Evolutionary conservation across 2,797 vertebrate species (phyloP).

Genomic region (Cichlasoma orientale): DNA sequence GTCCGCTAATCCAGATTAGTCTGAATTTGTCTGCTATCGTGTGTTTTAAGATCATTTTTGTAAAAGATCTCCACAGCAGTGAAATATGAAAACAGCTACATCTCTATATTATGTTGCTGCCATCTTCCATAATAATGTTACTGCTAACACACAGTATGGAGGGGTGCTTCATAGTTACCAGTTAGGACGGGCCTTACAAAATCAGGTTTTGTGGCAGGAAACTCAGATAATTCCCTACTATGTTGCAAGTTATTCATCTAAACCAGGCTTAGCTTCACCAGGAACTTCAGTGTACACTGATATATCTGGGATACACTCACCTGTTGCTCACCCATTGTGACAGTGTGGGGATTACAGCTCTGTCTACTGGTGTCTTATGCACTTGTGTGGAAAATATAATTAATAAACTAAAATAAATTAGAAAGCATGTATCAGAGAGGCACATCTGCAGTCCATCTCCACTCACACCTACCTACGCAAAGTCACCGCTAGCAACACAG

Average conservation of each 20-base stretch:
- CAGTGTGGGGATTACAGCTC: not conserved
- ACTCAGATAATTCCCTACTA: not conserved
- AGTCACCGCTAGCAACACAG: not conserved
- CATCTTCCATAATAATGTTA: not conserved
- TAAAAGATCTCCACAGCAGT: not conserved
- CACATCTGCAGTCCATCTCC: not conserved
- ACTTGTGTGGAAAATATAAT: not conserved
- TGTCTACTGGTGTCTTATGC: not conserved
- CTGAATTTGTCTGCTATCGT: not conserved
- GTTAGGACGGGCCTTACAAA: not conserved
- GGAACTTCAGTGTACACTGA: not conserved
- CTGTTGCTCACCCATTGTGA: not conserved
- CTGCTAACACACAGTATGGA: not conserved
- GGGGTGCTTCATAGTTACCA: not conserved
- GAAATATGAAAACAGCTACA: constrained; percentile 5
- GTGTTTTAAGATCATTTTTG: constrained; percentile 16
- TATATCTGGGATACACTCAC: not conserved
- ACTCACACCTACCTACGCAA: not conserved
- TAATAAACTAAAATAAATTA: not conserved
- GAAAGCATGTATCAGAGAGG: not conserved
- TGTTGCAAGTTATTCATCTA: not conserved
- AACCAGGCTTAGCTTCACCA: not conserved
- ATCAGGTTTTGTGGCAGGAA: not conserved
- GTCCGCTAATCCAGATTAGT: constrained; percentile 12
- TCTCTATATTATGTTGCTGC: not conserved